A percentile compares a stretch with the other conserved stretches of the same genome.
phyloP scores from a whole-genome alignment of 2,888 invertebrate genomes.

The Polyploca ridens region DNA sequence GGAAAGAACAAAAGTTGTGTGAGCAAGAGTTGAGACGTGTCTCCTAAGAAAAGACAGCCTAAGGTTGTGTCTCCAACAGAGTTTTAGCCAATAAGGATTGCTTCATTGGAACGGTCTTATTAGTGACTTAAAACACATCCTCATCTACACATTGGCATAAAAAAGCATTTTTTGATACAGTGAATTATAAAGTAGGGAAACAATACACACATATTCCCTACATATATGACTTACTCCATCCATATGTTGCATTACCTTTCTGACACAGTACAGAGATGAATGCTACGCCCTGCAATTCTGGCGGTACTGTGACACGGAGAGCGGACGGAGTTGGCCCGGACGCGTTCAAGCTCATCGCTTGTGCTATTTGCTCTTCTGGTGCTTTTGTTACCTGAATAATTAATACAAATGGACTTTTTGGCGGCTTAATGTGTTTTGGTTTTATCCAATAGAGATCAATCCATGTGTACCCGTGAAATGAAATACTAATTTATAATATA shows the following conservation, averaged over 20 bases:
- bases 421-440: too few species aligned
- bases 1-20: too few species aligned
- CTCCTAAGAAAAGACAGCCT: too few species aligned
- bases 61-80: too few species aligned
- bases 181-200: not conserved
- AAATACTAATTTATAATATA: too few species aligned
- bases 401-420: not conserved
- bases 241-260: conserved; percentile 85
- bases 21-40: too few species aligned
- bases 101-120: too few species aligned
- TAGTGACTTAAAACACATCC: too few species aligned
- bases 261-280: conserved; percentile 98
- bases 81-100: too few species aligned
- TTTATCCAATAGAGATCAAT: too few species aligned
- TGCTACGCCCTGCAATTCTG: conserved; percentile 97
- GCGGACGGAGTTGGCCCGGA: conserved; percentile 87
- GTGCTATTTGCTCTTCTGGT: conserved; percentile 88
- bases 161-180: not conserved
- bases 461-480: too few species aligned
- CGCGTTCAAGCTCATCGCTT: conserved; percentile 67
- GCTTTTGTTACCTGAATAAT: conserved; percentile 89
- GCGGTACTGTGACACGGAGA: conserved; percentile 95
- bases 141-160: too few species aligned
- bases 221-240: conserved; percentile 5
- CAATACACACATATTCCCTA: conserved; percentile 2